These are phyloP conservation scores for Scaptomyza parva DNA, from an alignment of 2,888 invertebrate species.

Conservation along the genomic window DNA sequence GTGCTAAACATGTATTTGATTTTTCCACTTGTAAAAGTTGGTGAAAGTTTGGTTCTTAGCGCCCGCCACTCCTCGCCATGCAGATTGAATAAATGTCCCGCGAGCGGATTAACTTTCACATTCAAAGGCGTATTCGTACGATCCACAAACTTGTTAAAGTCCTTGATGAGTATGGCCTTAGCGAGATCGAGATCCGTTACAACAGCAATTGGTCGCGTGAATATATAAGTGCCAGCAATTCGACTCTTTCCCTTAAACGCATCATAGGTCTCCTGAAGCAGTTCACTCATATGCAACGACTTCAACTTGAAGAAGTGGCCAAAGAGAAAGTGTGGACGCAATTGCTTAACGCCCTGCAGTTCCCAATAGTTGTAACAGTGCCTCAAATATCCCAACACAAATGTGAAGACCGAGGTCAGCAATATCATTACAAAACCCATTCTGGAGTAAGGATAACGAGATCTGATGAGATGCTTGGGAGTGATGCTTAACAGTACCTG, in stretches of 20 bases:
- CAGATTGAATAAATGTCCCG: constrained; percentile 78
- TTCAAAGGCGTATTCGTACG: constrained; percentile 69
- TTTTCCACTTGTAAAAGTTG: constrained; percentile 86
- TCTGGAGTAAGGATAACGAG: not conserved
- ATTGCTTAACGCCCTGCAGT: constrained; percentile 54
- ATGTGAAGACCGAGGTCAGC: constrained; percentile 42
- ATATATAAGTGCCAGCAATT: constrained; percentile 75
- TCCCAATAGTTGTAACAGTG: constrained; percentile 72
- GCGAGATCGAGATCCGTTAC: constrained; percentile 79
- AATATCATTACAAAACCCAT: constrained; percentile 64
- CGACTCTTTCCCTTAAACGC: constrained; percentile 62
- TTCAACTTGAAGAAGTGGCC: constrained; percentile 64
- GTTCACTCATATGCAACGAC: constrained; percentile 48
- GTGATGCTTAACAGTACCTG: not conserved
- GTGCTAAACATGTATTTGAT: constrained; percentile 85
- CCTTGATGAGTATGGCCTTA: constrained; percentile 82
- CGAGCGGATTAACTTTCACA: constrained; percentile 78
- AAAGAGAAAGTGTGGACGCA: constrained; percentile 59
- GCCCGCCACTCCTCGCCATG: constrained; percentile 85
- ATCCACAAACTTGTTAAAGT: constrained; percentile 83
- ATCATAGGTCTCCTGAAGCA: constrained; percentile 71
- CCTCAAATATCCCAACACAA: constrained; percentile 53
- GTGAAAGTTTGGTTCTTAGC: constrained; percentile 84
- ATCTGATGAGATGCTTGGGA: not conserved
- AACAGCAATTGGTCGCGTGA: constrained; percentile 67